phyloP scores from a whole-genome alignment of 2,888 invertebrate genomes.

The Barypeithes pellucidus region DNA sequence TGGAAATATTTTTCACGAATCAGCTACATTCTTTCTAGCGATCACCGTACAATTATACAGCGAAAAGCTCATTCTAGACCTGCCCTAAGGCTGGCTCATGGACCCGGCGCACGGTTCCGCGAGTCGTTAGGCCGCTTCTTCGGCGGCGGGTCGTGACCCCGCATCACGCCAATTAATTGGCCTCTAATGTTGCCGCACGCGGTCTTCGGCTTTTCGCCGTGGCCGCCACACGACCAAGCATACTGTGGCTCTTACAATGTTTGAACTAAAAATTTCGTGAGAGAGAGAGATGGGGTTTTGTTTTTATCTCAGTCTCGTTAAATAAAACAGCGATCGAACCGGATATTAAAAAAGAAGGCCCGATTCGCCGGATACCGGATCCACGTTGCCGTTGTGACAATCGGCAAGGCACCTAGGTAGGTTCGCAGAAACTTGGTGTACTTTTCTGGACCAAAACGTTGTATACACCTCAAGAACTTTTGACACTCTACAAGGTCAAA shows the following conservation, averaged over 20 bases:
- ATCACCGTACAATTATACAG: not conserved
- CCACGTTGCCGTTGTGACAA: too few relatives aligned
- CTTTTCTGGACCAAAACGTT: too few relatives aligned
- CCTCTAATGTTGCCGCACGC: conserved; percentile 53
- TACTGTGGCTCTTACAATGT: conserved; percentile 4
- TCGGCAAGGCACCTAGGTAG: too few relatives aligned
- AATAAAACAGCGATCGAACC: too few relatives aligned
- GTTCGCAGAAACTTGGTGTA: too few relatives aligned
- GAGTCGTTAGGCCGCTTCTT: conserved; percentile 53
- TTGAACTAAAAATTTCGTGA: not conserved
- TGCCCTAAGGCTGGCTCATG: conserved; percentile 26
- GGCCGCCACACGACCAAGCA: conserved; percentile 34
- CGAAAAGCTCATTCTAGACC: conserved; percentile 9
- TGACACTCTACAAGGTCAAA: too few relatives aligned
- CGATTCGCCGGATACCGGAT: too few relatives aligned
- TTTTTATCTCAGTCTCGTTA: too few relatives aligned
- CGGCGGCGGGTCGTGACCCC: conserved; percentile 54
- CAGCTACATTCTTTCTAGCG: not conserved
- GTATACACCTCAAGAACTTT: too few relatives aligned
- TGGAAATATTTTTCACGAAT: too few relatives aligned
- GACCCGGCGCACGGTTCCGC: conserved; percentile 14
- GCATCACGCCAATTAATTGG: conserved; percentile 54
- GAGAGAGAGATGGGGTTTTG: too few relatives aligned
- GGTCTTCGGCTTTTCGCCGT: conserved; percentile 46
- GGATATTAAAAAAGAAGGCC: too few relatives aligned